A percentile compares a stretch with the other conserved stretches of the same genome.
Conservation (phyloP, 2,888 invertebrate species). For the Psylliodes chrysocephalus region DNA sequence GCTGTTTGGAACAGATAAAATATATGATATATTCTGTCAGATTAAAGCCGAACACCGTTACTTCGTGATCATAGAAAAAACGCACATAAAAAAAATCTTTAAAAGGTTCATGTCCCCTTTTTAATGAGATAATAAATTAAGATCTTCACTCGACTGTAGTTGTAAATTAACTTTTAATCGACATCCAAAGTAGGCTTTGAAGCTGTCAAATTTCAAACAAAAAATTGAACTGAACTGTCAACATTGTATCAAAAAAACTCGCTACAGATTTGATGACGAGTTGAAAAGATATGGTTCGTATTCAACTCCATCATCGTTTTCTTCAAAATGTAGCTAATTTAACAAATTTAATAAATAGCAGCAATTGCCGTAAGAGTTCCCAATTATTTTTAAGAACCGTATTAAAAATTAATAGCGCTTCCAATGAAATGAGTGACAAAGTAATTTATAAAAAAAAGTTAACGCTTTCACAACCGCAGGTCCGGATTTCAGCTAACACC, state of each 20-base stretch:
- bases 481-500: too few species aligned
- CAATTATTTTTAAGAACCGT: constrained; percentile 24
- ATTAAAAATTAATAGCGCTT: constrained; percentile 24
- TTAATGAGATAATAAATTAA: not conserved
- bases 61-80: constrained; percentile 7
- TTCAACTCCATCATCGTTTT: not conserved
- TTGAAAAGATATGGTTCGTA: too few species aligned
- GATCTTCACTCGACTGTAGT: not conserved
- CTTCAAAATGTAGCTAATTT: constrained; percentile 6
- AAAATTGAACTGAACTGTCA: too few species aligned
- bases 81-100: not conserved
- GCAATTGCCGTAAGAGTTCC: constrained; percentile 16
- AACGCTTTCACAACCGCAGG: constrained; percentile 22
- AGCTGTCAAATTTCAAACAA: too few species aligned
- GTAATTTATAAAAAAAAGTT: constrained; percentile 11
- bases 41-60: constrained; percentile 9
- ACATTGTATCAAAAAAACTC: too few species aligned
- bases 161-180: too few species aligned
- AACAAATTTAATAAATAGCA: constrained; percentile 16
- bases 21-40: not conserved
- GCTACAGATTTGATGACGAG: too few species aligned
- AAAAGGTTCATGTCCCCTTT: constrained; percentile 1
- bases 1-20: not conserved
- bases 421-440: constrained; percentile 20
- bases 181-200: too few species aligned